Evolutionary conservation across 2,888 invertebrate species (phyloP), one percentile per base, ranked within the genome.

Genomic region (Cordilura impudica): DNA sequence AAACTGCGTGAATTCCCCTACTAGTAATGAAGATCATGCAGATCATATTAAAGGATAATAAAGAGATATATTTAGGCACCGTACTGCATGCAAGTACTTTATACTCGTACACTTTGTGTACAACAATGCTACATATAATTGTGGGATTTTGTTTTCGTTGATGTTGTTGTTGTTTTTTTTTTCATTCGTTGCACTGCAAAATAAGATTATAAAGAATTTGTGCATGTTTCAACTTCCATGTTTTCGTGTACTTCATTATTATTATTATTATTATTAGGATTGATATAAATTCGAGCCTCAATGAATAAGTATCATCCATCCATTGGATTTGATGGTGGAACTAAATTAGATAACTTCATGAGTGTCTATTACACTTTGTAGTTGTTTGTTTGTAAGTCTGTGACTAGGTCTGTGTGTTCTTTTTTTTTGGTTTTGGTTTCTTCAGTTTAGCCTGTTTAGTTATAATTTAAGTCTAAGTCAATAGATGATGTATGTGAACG

Each of bases 231-330:
- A 65, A 69, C 65, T 67, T 67, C 53, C 73, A 74, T 71, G 71
- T 74, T 83, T 86, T 87, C 86, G 86, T 87, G 86, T 84, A 85
- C 84, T 86, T 88, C 87, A 87, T 88, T 88, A 87, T 87, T 86
- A 84, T 86, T 87, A 86, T 87, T 87, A 85, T 87, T 29, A 56
- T 47, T 54, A 53, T 65, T 58, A 49, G 19, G 26, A 14, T 58
- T 60, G 26, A 43, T 70, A 58, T 65, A 43, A 69, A 69, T 63
- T 63, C 54, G 69, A 63, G 29, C n/a, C n/a, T n/a, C 43, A 65
- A 71, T 71, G 65, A 53, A 51, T 71, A 49, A 53, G 60, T 63
- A 78, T 70, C 69, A 73, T 73, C 63, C n/a, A 29, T 31, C 53
- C 35, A 70, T 53, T 69, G 67, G 53, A n/a, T n/a, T n/a, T 69